Evolutionary conservation across 2,797 vertebrate species (phyloP).

Genomic region (Poliocrania exsul): DNA sequence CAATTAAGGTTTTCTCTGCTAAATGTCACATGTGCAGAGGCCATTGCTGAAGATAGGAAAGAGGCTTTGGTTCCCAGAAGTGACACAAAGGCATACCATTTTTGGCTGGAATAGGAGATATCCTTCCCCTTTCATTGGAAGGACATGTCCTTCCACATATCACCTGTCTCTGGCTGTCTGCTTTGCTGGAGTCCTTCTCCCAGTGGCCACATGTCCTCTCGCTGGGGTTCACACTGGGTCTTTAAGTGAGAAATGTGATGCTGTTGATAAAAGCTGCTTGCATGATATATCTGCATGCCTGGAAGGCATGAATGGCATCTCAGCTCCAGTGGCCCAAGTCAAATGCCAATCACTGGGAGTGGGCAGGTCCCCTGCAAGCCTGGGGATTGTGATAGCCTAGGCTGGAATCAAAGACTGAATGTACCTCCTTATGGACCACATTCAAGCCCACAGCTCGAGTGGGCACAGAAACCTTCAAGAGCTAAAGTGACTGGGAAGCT

Average conservation of each 20-base stretch:
- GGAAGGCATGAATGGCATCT: not conserved
- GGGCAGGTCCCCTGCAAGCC: not conserved
- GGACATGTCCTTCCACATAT: not conserved
- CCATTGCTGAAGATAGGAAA: not conserved
- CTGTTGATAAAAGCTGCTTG: not conserved
- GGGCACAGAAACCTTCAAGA: no score
- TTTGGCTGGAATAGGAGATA: not conserved
- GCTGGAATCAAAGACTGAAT: not conserved
- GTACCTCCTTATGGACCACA: not conserved
- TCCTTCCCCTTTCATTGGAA: not conserved
- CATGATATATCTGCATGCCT: accelerated
- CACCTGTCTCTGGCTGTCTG: not conserved
- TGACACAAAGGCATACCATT: not conserved
- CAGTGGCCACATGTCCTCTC: not conserved
- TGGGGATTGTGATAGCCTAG: not conserved
- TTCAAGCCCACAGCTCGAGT: no score
- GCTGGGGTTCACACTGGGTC: not conserved
- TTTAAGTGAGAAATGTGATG: not conserved
- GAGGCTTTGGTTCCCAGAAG: not conserved
- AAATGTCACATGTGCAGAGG: not conserved
- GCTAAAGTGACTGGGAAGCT: no score
- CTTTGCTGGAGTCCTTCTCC: not conserved
- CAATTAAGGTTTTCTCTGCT: not conserved
- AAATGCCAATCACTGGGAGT: not conserved
- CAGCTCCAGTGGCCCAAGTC: not conserved